Evolutionary conservation across 2,797 vertebrate genomes (phyloP).

Genomic region (Enoplosus armatus): DNA sequence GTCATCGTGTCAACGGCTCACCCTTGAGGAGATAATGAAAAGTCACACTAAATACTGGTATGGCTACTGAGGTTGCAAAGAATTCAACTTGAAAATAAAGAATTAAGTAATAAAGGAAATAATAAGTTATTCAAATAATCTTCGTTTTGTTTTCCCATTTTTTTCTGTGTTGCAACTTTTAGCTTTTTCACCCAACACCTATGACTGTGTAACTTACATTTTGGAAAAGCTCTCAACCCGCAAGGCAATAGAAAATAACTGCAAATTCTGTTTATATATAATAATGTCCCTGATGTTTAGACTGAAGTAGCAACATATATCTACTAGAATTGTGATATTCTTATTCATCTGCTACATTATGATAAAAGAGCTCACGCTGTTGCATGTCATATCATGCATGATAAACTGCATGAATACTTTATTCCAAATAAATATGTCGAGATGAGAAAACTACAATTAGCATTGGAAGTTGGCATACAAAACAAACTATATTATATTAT

Average conservation of each 20-base stretch:
- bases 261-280: neutral
- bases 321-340: neutral
- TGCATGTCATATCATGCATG: neutral
- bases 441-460: neutral
- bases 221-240: neutral
- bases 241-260: neutral
- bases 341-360: neutral
- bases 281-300: neutral
- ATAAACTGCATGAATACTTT: neutral
- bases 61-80: neutral
- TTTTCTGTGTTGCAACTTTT: neutral
- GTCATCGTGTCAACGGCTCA: neutral
- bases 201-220: neutral
- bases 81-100: neutral
- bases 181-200: neutral
- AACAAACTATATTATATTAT: neutral
- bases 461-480: neutral
- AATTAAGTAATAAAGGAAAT: no score
- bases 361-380: neutral
- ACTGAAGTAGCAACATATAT: neutral
- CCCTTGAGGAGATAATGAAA: neutral
- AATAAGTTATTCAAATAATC: neutral
- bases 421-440: conserved; percentile 10
- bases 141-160: neutral
- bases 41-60: neutral